phyloP scores from a whole-genome alignment of 2,113 vertebrate species.

The Gambusia affinis region DNA sequence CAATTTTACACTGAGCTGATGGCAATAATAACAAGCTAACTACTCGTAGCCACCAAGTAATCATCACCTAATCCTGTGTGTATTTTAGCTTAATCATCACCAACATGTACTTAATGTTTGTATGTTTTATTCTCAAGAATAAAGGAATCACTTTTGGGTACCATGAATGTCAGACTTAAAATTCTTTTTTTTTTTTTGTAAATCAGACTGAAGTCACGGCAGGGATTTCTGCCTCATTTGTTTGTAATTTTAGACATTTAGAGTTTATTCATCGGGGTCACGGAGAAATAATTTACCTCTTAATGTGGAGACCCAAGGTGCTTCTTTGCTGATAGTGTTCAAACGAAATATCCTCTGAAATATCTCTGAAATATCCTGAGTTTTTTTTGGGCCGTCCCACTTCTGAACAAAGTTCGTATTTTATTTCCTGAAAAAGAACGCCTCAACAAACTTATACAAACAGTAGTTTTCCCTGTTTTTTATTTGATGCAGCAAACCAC shows the following conservation, averaged over 20 bases:
- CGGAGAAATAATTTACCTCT: background rate
- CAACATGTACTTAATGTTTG: conserved; percentile 76
- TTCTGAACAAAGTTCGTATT: too few relatives aligned
- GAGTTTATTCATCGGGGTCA: background rate
- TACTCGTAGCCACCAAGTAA: conserved; percentile 60
- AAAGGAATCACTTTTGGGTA: conserved; percentile 81
- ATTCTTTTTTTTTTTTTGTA: conserved; percentile 76
- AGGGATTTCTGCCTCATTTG: conserved; percentile 5
- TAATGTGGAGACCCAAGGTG: background rate
- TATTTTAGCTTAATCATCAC: conserved; percentile 74
- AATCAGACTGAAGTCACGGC: conserved; percentile 14
- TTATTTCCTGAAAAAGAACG: background rate
- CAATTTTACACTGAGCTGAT: conserved; percentile 17
- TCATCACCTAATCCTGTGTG: conserved; percentile 67
- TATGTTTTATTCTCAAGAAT: conserved; percentile 78
- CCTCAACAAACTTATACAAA: background rate
- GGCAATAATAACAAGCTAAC: conserved; percentile 45
- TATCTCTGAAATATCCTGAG: too few relatives aligned
- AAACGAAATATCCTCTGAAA: too few relatives aligned
- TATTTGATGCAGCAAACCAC: conserved; percentile 12
- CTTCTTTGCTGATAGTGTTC: background rate
- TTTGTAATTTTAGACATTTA: background rate
- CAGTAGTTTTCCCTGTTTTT: background rate
- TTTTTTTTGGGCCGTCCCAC: too few relatives aligned
- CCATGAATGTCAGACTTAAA: conserved; percentile 77